Conservation (phyloP, 2,888 invertebrate genomes). For the Leptogaster cylindrica region DNA sequence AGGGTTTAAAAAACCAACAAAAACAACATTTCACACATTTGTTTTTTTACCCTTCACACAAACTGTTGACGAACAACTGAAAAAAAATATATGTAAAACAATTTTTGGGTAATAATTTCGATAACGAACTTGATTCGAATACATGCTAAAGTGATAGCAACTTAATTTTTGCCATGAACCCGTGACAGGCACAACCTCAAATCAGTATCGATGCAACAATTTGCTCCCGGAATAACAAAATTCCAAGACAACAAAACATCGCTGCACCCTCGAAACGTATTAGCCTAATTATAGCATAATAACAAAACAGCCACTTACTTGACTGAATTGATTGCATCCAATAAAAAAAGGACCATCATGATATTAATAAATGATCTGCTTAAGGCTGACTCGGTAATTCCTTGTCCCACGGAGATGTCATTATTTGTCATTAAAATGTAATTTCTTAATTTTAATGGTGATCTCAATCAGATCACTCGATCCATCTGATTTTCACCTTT, state of each 20-base stretch:
- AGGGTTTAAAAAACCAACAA: too few relatives aligned
- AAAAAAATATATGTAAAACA: too few relatives aligned
- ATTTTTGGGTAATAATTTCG: too few relatives aligned
- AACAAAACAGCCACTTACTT: constrained; percentile 14
- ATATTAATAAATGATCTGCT: constrained; percentile 34
- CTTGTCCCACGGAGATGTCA: constrained; percentile 37
- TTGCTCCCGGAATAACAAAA: neutral
- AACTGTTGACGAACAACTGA: too few relatives aligned
- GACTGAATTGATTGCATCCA: constrained; percentile 8
- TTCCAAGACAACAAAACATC: too few relatives aligned
- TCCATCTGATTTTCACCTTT: constrained; percentile 41
- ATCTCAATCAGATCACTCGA: constrained; percentile 39
- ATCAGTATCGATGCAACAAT: neutral
- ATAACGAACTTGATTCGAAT: too few relatives aligned
- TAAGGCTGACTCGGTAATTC: neutral
- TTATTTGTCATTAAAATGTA: constrained; percentile 46
- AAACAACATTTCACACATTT: too few relatives aligned
- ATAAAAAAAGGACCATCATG: neutral
- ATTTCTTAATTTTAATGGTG: constrained; percentile 44
- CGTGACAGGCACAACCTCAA: too few relatives aligned
- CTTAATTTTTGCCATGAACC: constrained; percentile 25
- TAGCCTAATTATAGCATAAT: constrained; percentile 21
- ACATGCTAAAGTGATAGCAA: constrained; percentile 27
- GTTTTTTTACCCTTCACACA: too few relatives aligned
- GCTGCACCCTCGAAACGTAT: neutral